Percentiles rank a stretch among this genome's conserved stretches.
Conservation (phyloP, 2,797 vertebrate species). For the Thamnophis elegans region DNA sequence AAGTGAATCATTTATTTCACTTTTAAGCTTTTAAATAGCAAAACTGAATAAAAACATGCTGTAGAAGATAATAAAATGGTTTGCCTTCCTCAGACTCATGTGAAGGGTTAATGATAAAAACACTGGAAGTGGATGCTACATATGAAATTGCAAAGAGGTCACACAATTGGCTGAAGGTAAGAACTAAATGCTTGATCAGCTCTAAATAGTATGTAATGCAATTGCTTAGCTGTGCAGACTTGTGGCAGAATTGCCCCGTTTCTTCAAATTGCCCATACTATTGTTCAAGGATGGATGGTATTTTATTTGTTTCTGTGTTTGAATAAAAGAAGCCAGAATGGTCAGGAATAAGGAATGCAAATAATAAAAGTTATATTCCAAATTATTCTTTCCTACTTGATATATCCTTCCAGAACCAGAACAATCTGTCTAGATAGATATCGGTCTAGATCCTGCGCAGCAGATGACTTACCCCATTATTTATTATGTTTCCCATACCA, state of each 20-base stretch:
- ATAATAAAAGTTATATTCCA: neutral
- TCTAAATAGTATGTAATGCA: neutral
- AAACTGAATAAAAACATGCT: neutral
- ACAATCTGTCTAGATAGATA: neutral
- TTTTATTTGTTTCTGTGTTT: neutral
- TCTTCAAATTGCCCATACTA: neutral
- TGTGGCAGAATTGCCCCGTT: neutral
- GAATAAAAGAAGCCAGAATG: neutral
- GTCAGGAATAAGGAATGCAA: neutral
- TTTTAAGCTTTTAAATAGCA: neutral
- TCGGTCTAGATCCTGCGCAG: neutral
- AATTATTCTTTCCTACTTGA: neutral
- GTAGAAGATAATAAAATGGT: neutral
- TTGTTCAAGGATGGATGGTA: neutral
- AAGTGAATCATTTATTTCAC: neutral
- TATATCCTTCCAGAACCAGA: neutral
- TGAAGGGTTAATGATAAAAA: conserved; percentile 93
- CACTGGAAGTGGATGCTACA: conserved; percentile 87
- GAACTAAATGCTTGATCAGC: neutral
- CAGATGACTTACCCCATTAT: neutral
- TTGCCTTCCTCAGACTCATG: conserved; percentile 80
- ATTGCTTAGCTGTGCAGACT: neutral
- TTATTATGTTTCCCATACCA: conserved; percentile 41
- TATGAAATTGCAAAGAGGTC: conserved; percentile 94
- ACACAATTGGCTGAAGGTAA: conserved; percentile 93